Conservation (phyloP, 2,797 vertebrate species). For the Tachyglossus aculeatus region DNA sequence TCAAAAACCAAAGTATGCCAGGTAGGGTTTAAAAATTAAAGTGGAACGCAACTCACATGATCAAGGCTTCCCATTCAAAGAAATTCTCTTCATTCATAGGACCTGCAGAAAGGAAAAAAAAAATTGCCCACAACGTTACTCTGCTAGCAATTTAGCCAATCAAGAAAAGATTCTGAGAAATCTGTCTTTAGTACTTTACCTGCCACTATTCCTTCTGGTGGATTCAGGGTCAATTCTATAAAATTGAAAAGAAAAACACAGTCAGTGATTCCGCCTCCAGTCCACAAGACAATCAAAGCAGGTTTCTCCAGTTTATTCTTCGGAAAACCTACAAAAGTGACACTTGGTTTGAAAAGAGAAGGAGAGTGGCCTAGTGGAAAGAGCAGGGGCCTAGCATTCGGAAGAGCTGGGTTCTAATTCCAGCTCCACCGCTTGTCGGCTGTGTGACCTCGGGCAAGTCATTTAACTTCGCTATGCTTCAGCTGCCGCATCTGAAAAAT, state of each 20-base stretch:
- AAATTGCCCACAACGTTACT: not conserved
- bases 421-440: no score
- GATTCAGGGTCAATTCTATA: conserved; percentile 93
- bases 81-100: conserved; percentile 98
- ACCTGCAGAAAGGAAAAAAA: conserved; percentile 71
- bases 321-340: no score
- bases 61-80: conserved; percentile 97
- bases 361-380: no score
- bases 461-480: no score
- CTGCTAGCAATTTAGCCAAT: not conserved
- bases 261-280: no score
- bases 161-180: not conserved
- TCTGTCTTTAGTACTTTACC: conserved; percentile 75
- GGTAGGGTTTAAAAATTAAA: not conserved
- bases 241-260: conserved; percentile 49
- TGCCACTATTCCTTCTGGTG: conserved; percentile 96
- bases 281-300: no score
- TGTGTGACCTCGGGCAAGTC: no score
- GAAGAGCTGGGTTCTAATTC: no score
- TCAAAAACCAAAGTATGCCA: not conserved
- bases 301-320: no score
- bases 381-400: no score
- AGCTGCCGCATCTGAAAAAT: no score
- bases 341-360: no score
- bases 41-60: conserved; percentile 86